Evolutionary conservation across 2,113 vertebrate species (phyloP).

Genomic region (Agapornis roseicollis): DNA sequence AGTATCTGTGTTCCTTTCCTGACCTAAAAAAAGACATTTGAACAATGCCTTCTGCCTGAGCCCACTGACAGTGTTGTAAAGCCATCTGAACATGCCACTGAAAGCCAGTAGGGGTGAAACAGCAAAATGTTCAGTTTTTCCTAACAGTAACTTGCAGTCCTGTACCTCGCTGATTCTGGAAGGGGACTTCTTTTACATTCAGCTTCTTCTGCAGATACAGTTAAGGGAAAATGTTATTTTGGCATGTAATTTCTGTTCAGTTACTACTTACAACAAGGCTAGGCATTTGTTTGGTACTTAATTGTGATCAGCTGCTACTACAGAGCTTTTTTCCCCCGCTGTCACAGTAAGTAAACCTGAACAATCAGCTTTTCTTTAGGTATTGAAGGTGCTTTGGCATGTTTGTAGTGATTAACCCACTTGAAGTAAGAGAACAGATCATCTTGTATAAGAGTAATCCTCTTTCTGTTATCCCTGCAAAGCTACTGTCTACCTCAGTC

Average conservation of each 20-base stretch:
- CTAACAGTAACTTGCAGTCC: background rate
- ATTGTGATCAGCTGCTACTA: background rate
- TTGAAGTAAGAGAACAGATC: background rate
- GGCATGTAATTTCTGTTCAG: background rate
- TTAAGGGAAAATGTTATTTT: background rate
- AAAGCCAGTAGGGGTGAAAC: background rate
- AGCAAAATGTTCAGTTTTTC: background rate
- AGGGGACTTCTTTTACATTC: background rate
- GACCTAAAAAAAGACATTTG: background rate
- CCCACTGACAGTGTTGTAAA: background rate
- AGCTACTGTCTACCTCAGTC: background rate
- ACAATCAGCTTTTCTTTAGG: background rate
- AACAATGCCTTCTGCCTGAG: background rate
- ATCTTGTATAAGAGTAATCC: background rate
- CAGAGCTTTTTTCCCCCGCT: background rate
- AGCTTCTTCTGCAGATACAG: background rate
- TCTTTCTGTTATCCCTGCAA: background rate
- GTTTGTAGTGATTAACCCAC: background rate
- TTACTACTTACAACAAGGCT: background rate
- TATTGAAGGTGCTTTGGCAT: background rate
- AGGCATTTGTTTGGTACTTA: background rate
- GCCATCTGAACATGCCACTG: background rate
- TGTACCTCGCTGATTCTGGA: background rate
- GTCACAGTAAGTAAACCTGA: background rate
- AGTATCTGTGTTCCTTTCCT: background rate